These are phyloP conservation scores for Eristalis intricaria DNA, from an alignment of 2,888 invertebrate species.

Conservation along the genomic window DNA sequence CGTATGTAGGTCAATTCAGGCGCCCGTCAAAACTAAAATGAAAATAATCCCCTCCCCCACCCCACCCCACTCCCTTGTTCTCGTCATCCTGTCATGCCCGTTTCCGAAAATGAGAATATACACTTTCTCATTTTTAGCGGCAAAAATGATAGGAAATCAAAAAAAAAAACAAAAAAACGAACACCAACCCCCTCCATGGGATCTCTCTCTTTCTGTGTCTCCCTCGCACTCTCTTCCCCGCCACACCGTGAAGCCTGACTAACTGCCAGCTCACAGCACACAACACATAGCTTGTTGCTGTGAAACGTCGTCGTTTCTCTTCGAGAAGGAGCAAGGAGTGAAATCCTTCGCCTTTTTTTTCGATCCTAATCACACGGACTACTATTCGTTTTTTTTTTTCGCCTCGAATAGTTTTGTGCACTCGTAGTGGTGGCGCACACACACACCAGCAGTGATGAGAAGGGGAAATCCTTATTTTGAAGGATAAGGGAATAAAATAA, in stretches of 20 bases:
- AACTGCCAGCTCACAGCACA: background rate
- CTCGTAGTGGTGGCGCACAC: background rate
- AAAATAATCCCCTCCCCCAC: background rate
- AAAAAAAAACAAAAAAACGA: background rate
- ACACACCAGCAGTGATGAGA: background rate
- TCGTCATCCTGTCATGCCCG: background rate
- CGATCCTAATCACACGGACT: background rate
- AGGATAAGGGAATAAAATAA: conserved; percentile 37
- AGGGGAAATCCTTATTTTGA: conserved; percentile 38
- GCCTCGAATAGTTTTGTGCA: background rate
- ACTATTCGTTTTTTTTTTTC: background rate
- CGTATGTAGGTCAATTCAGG: conserved; percentile 3
- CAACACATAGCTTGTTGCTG: background rate
- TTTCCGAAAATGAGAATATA: background rate
- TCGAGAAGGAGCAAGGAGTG: background rate
- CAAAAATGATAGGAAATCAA: conserved; percentile 1
- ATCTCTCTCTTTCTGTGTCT: background rate
- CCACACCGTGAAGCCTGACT: background rate
- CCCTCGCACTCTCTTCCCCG: conserved; percentile 11
- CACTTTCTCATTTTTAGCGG: background rate
- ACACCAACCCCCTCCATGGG: background rate
- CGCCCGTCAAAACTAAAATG: background rate
- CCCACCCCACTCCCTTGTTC: background rate
- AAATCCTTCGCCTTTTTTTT: background rate
- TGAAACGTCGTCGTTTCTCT: background rate